Evolutionary conservation across 2,797 vertebrate species (phyloP).

Genomic region (Smutsia temminckii): DNA sequence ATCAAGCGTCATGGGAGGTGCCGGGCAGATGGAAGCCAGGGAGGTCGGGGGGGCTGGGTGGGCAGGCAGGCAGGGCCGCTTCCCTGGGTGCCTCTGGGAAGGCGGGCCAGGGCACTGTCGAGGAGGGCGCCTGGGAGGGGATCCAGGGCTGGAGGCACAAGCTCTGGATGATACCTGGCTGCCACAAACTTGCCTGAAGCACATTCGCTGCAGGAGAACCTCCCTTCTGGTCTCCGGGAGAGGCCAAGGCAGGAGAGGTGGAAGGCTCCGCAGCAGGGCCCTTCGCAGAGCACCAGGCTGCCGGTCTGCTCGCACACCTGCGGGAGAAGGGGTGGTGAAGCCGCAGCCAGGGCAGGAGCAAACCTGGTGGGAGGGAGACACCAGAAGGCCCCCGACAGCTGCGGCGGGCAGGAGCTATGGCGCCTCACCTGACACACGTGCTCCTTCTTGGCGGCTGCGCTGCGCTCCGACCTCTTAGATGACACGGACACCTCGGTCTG

Average conservation of each 20-base stretch:
- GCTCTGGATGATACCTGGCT: no score
- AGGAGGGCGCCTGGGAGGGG: background rate
- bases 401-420: no score
- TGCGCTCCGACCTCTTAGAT: conserved; percentile 92
- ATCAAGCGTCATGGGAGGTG: no score
- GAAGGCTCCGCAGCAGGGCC: conserved; percentile 94
- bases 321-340: background rate
- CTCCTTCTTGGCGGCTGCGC: conserved; percentile 90
- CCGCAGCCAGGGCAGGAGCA: no score
- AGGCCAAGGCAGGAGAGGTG: conserved; percentile 92
- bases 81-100: background rate
- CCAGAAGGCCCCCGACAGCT: no score
- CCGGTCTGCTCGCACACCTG: conserved; percentile 95
- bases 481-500: conserved; percentile 86
- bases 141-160: background rate
- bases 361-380: no score
- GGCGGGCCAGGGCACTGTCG: background rate
- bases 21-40: no score
- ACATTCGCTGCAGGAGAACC: conserved; percentile 92
- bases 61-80: background rate
- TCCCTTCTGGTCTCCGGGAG: conserved; percentile 87
- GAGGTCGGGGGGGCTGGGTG: no score
- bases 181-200: conserved; percentile 89
- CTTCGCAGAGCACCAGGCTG: conserved; percentile 93
- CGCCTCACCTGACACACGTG: conserved; percentile 93